phyloP scores from a whole-genome alignment of 2,888 invertebrate species.

The Drosophila helvetica region DNA sequence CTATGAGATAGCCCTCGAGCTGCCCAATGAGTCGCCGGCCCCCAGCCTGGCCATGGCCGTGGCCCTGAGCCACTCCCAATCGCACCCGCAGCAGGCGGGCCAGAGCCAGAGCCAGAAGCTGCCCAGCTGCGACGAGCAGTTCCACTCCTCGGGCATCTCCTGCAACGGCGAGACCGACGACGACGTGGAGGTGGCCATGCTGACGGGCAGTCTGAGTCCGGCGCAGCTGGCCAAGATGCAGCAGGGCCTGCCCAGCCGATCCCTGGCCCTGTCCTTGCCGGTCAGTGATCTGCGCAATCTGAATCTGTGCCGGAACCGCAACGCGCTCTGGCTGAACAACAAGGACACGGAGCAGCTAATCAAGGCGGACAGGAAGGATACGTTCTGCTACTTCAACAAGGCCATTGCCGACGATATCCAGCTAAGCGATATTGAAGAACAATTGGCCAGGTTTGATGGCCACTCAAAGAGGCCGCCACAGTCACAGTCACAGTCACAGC shows the following conservation, averaged over 20 bases:
- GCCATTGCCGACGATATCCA: slow-evolving; percentile 81
- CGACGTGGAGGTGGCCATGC: slow-evolving; percentile 78
- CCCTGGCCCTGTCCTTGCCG: slow-evolving; percentile 38
- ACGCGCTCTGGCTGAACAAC: slow-evolving; percentile 80
- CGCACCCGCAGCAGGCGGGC: slow-evolving; percentile 65
- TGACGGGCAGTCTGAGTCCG: slow-evolving; percentile 66
- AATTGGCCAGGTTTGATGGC: slow-evolving; percentile 79
- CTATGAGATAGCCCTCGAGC: slow-evolving; percentile 63
- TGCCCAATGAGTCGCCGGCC: slow-evolving; percentile 52
- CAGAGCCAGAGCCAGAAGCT: slow-evolving; percentile 59
- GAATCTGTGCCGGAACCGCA: slow-evolving; percentile 82
- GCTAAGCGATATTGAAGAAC: slow-evolving; percentile 83
- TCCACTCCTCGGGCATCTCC: slow-evolving; percentile 82
- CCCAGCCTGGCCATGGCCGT: slow-evolving; percentile 63
- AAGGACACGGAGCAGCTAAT: slow-evolving; percentile 54
- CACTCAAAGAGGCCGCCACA: slow-evolving; percentile 56
- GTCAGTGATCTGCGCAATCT: slow-evolving; percentile 77
- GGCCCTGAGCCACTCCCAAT: slow-evolving; percentile 35
- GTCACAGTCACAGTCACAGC: slow-evolving; percentile 9
- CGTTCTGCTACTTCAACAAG: slow-evolving; percentile 52
- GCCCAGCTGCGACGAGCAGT: slow-evolving; percentile 70
- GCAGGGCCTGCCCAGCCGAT: slow-evolving; percentile 15
- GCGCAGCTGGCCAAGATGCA: slow-evolving; percentile 60
- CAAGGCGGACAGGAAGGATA: slow-evolving; percentile 22
- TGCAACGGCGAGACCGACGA: slow-evolving; percentile 82